Evolutionary conservation across 1,140 invertebrate genomes (phyloP).

Genomic region (Bombus ignitus): DNA sequence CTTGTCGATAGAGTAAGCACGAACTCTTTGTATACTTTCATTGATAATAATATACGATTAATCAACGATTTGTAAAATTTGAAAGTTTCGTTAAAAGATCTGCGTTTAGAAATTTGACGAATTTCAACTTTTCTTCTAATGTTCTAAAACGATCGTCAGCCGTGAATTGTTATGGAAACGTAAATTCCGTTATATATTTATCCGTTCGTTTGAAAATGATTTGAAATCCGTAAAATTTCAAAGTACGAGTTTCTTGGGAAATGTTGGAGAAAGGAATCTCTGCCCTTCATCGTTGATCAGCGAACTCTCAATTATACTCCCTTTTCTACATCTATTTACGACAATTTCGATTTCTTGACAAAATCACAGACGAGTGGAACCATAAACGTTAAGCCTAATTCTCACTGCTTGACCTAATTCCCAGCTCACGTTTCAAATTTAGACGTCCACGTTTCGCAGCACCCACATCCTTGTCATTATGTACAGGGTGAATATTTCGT

Average conservation of each 20-base stretch:
- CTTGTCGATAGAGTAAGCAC: not conserved
- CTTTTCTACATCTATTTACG: not conserved
- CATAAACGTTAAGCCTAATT: slow-evolving; percentile 64
- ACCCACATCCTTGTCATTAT: slow-evolving; percentile 59
- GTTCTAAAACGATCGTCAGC: not conserved
- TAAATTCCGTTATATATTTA: not conserved
- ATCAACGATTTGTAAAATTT: too few relatives aligned
- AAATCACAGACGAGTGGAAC: not conserved
- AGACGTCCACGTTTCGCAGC: slow-evolving; percentile 68
- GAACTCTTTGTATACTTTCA: too few relatives aligned
- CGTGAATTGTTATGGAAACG: not conserved
- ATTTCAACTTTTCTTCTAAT: too few relatives aligned
- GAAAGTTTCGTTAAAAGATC: too few relatives aligned
- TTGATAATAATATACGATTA: too few relatives aligned
- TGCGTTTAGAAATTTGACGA: too few relatives aligned
- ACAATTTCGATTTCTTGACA: not conserved
- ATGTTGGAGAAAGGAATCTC: not conserved
- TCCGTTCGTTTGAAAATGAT: not conserved
- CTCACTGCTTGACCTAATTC: slow-evolving; percentile 74
- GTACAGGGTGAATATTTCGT: slow-evolving; percentile 26
- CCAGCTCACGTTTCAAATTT: slow-evolving; percentile 73
- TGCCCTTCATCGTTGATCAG: too few relatives aligned
- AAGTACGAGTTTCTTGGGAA: not conserved
- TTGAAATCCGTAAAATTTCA: not conserved
- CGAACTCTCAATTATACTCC: too few relatives aligned